Conservation (phyloP, 2,888 invertebrate genomes). For the Brachyopa scutellaris region DNA sequence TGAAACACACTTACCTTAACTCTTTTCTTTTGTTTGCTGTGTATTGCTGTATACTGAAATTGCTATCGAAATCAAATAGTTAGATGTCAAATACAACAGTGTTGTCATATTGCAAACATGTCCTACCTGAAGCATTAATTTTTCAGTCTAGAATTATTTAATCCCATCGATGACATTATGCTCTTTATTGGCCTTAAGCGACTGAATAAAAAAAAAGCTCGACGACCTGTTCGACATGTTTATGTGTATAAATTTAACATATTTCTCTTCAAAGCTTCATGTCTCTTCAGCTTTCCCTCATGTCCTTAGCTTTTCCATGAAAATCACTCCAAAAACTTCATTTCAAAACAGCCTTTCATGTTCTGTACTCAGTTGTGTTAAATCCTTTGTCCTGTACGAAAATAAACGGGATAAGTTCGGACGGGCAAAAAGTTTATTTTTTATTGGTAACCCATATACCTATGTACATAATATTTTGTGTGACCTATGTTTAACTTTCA, state of each 20-base stretch:
- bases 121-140: too few relatives aligned
- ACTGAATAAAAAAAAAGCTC: slow-evolving; percentile 41
- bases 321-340: slow-evolving; percentile 11
- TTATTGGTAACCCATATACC: slow-evolving; percentile 10
- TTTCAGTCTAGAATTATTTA: too few relatives aligned
- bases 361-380: slow-evolving; percentile 48
- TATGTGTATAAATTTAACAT: slow-evolving; percentile 38
- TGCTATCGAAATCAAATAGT: too few relatives aligned
- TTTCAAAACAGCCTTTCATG: slow-evolving; percentile 9
- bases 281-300: slow-evolving; percentile 32
- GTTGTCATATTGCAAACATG: too few relatives aligned
- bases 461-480: slow-evolving; percentile 7
- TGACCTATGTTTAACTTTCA: background rate
- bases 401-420: slow-evolving; percentile 15
- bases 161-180: too few relatives aligned
- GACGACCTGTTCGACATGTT: slow-evolving; percentile 66
- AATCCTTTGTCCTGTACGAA: slow-evolving; percentile 57
- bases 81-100: too few relatives aligned
- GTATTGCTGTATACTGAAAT: too few relatives aligned
- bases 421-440: slow-evolving; percentile 19
- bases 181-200: too few relatives aligned
- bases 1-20: too few relatives aligned
- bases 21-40: too few relatives aligned
- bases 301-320: too few relatives aligned
- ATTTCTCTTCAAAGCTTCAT: slow-evolving; percentile 27